Percentiles rank a stretch among this genome's conserved stretches.
phyloP scores from a whole-genome alignment of 2,797 vertebrate species.

The Hoplostethus mediterraneus region DNA sequence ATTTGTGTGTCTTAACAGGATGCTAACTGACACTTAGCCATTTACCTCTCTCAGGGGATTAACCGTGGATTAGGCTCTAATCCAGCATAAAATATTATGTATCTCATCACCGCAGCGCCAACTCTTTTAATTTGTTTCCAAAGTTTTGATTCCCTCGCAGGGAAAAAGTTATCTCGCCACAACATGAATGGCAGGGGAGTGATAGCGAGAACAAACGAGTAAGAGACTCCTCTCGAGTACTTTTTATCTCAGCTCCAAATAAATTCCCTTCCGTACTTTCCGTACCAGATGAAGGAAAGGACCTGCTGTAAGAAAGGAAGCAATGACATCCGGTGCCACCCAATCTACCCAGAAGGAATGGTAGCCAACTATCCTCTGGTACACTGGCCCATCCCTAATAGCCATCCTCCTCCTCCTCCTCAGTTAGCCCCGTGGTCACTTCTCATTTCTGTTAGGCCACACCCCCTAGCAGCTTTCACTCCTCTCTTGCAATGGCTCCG shows the following conservation, averaged over 20 bases:
- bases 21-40: constrained; percentile 71
- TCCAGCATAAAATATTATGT: constrained; percentile 74
- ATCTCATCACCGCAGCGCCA: constrained; percentile 60
- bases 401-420: neutral
- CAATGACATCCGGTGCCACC: constrained; percentile 3
- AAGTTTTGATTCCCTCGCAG: constrained; percentile 64
- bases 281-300: constrained; percentile 13
- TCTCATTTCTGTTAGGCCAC: constrained; percentile 32
- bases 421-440: constrained; percentile 50
- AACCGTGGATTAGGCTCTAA: constrained; percentile 71
- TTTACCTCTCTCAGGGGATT: constrained; percentile 74
- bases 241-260: neutral
- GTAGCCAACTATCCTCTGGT: constrained; percentile 12
- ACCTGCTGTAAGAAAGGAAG: constrained; percentile 17
- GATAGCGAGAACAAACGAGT: constrained; percentile 23
- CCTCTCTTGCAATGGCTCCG: constrained; percentile 32
- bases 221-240: constrained; percentile 12
- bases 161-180: constrained; percentile 34
- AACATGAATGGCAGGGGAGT: constrained; percentile 40
- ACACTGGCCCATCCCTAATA: constrained; percentile 11
- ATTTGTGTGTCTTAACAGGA: constrained; percentile 77
- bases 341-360: constrained; percentile 12
- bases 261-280: constrained; percentile 11
- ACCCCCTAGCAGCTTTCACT: constrained; percentile 25
- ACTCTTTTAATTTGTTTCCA: constrained; percentile 72